phyloP scores from a whole-genome alignment of 2,888 invertebrate species.

The Terebella lapidaria region DNA sequence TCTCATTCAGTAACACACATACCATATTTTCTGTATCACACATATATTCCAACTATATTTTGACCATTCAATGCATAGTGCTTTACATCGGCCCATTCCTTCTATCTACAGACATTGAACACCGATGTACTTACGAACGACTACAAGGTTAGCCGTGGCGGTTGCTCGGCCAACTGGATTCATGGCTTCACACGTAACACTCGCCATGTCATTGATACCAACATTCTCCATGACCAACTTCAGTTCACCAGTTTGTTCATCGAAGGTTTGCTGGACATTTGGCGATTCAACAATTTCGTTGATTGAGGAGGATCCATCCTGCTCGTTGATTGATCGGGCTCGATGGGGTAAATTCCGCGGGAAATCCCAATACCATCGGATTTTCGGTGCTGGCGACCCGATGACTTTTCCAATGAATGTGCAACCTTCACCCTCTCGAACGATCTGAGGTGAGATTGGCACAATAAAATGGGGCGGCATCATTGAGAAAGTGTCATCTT shows the following conservation, averaged over 20 bases:
- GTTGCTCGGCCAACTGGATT: slow-evolving; percentile 83
- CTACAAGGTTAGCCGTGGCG: slow-evolving; percentile 66
- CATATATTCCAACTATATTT: too few relatives aligned
- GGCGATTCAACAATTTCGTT: slow-evolving; percentile 25
- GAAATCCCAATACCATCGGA: slow-evolving; percentile 67
- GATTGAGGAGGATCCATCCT: neutral
- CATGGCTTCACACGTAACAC: slow-evolving; percentile 84
- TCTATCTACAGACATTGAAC: too few relatives aligned
- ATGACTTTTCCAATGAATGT: slow-evolving; percentile 73
- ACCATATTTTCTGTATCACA: too few relatives aligned
- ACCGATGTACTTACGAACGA: slow-evolving; percentile 57
- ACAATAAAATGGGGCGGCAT: slow-evolving; percentile 14
- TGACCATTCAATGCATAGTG: too few relatives aligned
- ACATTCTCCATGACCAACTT: slow-evolving; percentile 74
- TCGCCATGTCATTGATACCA: slow-evolving; percentile 73
- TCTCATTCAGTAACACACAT: too few relatives aligned
- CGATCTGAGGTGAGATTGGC: slow-evolving; percentile 21
- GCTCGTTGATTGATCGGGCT: neutral
- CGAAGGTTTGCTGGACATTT: neutral
- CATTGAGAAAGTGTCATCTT: neutral
- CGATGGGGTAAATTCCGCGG: neutral
- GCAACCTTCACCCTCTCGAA: slow-evolving; percentile 64
- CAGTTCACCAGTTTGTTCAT: slow-evolving; percentile 61
- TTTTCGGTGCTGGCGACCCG: slow-evolving; percentile 67
- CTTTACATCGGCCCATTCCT: too few relatives aligned